Evolutionary conservation across 1,140 invertebrate species (phyloP), one percentile per base, ranked within the genome.

Genomic region (Pseudomyrmex concolor): DNA sequence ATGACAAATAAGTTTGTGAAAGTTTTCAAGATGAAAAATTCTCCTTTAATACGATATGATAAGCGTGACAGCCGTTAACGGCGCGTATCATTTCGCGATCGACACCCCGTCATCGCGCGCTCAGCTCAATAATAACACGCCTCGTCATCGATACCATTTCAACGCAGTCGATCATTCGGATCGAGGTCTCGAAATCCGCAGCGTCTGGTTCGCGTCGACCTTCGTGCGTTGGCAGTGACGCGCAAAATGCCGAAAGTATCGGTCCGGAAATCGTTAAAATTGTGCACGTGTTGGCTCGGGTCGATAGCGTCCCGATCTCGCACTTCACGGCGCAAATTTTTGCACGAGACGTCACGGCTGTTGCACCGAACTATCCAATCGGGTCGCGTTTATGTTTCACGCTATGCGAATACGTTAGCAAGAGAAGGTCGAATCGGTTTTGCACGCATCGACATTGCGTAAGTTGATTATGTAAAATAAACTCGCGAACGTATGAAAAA

Each of bases 181-280:
- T 70, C 76, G 54, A 78, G 64, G 43, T 59, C 54, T 78, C 19
- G 54, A 70, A 70, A 70, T 78, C 5, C 66, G 43, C 19, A 19
- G 22, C 54, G 54, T 70, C 54, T 60, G 54, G 22, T 57, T 70
- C 64, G 64, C 15, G 76, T 45, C 66, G 76, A 80, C 76, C 66
- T 80, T 80, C 66, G 7, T 19, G 45, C 66, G 54, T 54, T 50
- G 50, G 48, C 22, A 15, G 19, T 50, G 67, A 70, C 45, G 66
- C 15, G 66, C 66, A 19, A 60, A 71, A 80, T 66, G 19, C 54
- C 51, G 51, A 70, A 66, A 70, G 64, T 48, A 70, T 19, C 66
- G 34, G 76, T 1, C 76, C 76, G 76, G 76, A 80, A 80, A 80
- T 80, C 64, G 76, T 80, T 80, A 80, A 80, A 80, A 71, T 80